A percentile compares a stretch with the other conserved stretches of the same genome.
These are phyloP conservation scores for Trissonchulus latispiculum DNA, from an alignment of 2,888 invertebrate genomes.

Conservation along the genomic window DNA sequence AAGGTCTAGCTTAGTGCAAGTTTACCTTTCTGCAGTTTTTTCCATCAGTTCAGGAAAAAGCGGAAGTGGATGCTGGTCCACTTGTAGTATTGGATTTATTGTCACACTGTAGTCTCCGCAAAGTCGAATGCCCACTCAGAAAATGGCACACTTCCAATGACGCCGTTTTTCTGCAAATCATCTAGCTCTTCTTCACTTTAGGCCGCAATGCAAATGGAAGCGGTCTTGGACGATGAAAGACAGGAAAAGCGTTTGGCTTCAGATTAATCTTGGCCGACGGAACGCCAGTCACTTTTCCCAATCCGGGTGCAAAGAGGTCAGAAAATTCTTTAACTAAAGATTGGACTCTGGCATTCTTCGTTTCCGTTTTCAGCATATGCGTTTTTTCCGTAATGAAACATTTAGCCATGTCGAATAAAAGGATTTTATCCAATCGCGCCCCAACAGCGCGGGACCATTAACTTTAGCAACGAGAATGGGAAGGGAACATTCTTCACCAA, in stretches of 20 bases:
- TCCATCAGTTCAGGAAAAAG: constrained; percentile 21
- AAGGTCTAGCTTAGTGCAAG: neutral
- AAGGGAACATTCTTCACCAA: neutral
- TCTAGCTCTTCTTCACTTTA: neutral
- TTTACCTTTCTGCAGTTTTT: neutral
- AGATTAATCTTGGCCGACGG: neutral
- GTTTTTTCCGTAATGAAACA: no score
- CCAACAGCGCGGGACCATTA: neutral
- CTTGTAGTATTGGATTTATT: neutral
- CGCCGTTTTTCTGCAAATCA: neutral
- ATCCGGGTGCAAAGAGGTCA: neutral
- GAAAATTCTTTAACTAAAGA: neutral
- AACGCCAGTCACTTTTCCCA: neutral
- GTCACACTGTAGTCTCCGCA: neutral
- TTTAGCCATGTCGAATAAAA: no score
- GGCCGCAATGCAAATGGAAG: neutral
- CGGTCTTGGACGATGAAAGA: neutral
- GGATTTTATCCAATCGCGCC: neutral
- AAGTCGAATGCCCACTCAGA: neutral
- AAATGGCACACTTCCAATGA: neutral
- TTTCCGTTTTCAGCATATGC: no score
- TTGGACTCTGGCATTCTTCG: no score
- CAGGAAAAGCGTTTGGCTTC: neutral
- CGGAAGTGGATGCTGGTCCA: neutral
- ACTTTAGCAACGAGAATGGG: neutral